A percentile compares a stretch with the other conserved stretches of the same genome.
phyloP scores from a whole-genome alignment of 2,888 invertebrate genomes.

The Tetramorium bicarinatum region DNA sequence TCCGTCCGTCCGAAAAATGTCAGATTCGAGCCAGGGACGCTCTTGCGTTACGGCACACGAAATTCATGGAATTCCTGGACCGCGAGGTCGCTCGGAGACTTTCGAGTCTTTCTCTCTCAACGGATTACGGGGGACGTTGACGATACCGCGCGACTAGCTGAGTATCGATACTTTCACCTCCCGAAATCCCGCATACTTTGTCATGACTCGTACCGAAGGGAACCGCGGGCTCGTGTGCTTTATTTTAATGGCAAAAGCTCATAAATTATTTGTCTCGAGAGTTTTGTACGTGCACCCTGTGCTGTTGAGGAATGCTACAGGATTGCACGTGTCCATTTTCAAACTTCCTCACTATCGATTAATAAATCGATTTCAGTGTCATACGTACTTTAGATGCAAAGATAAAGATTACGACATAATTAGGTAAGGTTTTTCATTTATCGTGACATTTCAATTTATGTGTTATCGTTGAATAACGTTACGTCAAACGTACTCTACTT shows the following conservation, averaged over 20 bases:
- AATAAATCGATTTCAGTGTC: not conserved
- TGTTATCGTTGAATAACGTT: not conserved
- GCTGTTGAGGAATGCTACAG: not conserved
- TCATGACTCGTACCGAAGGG: not conserved
- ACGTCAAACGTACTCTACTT: not conserved
- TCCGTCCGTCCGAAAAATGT: constrained; percentile 78
- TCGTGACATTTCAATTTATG: not conserved
- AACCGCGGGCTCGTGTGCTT: not conserved
- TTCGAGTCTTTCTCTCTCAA: constrained; percentile 40
- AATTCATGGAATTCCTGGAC: constrained; percentile 80
- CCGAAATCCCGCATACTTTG: not conserved
- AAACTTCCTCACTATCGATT: not conserved
- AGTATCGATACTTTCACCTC: constrained; percentile 36
- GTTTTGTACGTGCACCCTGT: not conserved
- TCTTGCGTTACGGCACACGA: constrained; percentile 72
- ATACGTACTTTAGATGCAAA: not conserved
- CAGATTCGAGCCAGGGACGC: constrained; percentile 78
- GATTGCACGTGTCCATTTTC: not conserved
- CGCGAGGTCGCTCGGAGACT: constrained; percentile 69
- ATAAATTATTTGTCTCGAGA: not conserved
- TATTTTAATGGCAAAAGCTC: not conserved
- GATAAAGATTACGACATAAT: not conserved
- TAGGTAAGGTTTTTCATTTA: not conserved
- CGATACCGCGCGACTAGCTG: constrained; percentile 5
- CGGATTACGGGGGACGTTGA: not conserved